These are phyloP conservation scores for Alosa alosa DNA, from an alignment of 2,113 vertebrate genomes.

Conservation along the genomic window DNA sequence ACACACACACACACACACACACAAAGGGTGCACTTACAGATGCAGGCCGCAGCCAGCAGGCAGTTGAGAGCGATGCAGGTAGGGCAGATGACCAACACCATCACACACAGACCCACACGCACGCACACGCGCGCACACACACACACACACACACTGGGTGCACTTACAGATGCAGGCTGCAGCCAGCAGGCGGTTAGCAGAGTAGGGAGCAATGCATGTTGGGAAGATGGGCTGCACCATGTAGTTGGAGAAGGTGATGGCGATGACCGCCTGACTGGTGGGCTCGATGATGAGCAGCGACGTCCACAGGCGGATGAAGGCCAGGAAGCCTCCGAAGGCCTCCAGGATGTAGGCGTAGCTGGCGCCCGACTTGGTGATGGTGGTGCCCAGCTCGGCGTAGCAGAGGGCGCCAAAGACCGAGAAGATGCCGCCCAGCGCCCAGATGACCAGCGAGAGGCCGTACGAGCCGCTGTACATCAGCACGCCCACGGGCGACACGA, in stretches of 20 bases:
- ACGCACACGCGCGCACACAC: conserved; percentile 24
- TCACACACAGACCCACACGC: conserved; percentile 12
- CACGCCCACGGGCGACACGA: conserved; percentile 90
- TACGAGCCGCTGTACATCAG: conserved; percentile 86
- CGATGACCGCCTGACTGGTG: conserved; percentile 88
- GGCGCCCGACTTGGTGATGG: conserved; percentile 90
- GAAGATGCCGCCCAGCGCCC: conserved; percentile 85
- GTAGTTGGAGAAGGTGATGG: conserved; percentile 93
- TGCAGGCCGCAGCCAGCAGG: conserved; percentile 85
- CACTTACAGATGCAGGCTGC: conserved; percentile 88
- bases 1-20: not conserved
- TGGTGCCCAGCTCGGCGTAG: conserved; percentile 90
- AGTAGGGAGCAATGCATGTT: conserved; percentile 79
- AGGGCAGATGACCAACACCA: conserved; percentile 82
- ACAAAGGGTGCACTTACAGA: conserved; percentile 75
- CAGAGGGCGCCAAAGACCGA: conserved; percentile 88
- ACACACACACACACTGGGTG: not conserved
- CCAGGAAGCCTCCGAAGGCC: conserved; percentile 83
- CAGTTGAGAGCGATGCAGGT: conserved; percentile 77
- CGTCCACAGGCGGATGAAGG: conserved; percentile 89
- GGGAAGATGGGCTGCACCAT: conserved; percentile 88
- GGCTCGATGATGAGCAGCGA: conserved; percentile 91
- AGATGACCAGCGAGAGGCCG: conserved; percentile 83
- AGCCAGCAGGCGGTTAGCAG: conserved; percentile 80
- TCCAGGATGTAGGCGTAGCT: conserved; percentile 92